Base-by-base conservation (phyloP, 92 coral and sea anemone genomes). In the Palythoa grandiflora region DNA sequence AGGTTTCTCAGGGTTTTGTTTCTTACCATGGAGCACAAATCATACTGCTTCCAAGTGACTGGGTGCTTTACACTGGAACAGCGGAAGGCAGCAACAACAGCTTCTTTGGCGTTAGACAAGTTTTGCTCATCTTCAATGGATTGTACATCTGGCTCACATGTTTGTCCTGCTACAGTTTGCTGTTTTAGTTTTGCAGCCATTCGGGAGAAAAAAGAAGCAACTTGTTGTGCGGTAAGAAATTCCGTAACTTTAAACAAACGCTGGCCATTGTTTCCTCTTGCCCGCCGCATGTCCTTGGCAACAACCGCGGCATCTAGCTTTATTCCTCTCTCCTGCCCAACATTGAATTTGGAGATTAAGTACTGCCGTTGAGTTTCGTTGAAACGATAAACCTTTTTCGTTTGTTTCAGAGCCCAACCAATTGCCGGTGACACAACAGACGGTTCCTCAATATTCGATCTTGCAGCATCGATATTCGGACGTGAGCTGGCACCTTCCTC, bases 181-280 rank as follows among this genome's bases (percentile, higher is more conserved):
- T 88, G 90, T 80, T 57, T 90, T 60, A 78, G 40, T 63, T 87
- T 90, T 21, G 88, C 88, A 36, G 80, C 93, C 83, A 86, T 73
- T 80, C 91, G 65, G 38, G 91, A 87, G 84, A 87, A 87, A 76
- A 91, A 91, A 40, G 91, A 88, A 68, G 87, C 81, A 35, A 83
- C 87, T 75, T 87, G 91, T 71, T 91, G 91, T 37, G 88, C 84
- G 5, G 91, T 87, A n/a, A 87, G 68, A 74, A 90, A 87, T 73
- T 90, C 90, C 7, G 78, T 40, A 57, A 87, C 77, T 39, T 54
- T 60, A 38, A 90, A 87, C 87, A 87, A n/a, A 77, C 90, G 85
- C 71, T 86, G 77, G 35, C 90, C 93, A 78, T 87, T 84, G n/a
- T 74, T 68, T 51, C 83, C 90, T 13, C 60, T 68, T 38, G 83